Evolutionary conservation across 2,113 vertebrate genomes (phyloP).

Genomic region (Canis aureus): DNA sequence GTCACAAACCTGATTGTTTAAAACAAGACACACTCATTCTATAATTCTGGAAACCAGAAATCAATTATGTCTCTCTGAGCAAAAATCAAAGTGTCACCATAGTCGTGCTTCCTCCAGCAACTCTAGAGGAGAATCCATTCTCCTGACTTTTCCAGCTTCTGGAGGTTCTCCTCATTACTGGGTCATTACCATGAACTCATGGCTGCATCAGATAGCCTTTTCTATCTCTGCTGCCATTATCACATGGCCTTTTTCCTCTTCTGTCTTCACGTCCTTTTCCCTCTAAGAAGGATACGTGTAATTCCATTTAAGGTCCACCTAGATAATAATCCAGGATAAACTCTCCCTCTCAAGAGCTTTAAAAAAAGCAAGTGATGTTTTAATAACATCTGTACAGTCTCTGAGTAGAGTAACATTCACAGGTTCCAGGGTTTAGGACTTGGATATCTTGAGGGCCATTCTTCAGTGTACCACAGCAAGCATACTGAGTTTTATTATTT

Average conservation of each 20-base stretch:
- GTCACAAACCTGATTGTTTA: neutral
- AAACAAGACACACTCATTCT: neutral
- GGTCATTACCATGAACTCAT: neutral
- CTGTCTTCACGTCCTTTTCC: neutral
- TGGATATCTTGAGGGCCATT: neutral
- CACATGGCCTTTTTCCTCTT: neutral
- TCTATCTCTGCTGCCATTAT: neutral
- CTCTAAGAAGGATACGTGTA: neutral
- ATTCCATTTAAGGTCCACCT: neutral
- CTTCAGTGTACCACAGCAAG: constrained; percentile 13
- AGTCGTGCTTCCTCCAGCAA: neutral
- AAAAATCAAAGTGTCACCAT: neutral
- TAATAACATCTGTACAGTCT: neutral
- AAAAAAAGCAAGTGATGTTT: neutral
- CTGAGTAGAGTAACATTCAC: neutral
- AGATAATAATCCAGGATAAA: constrained; percentile 4
- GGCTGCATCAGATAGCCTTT: neutral
- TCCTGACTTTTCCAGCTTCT: constrained; percentile 18
- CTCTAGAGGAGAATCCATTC: neutral
- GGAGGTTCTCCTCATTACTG: neutral
- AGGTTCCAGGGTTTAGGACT: neutral
- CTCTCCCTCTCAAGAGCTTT: constrained; percentile 22
- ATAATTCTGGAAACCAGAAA: constrained; percentile 37
- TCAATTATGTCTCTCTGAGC: neutral
- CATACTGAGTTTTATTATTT: neutral